Evolutionary conservation across 2,113 vertebrate genomes (phyloP), one percentile per base, ranked within the genome.

Genomic region (Nothoprocta perdicaria): DNA sequence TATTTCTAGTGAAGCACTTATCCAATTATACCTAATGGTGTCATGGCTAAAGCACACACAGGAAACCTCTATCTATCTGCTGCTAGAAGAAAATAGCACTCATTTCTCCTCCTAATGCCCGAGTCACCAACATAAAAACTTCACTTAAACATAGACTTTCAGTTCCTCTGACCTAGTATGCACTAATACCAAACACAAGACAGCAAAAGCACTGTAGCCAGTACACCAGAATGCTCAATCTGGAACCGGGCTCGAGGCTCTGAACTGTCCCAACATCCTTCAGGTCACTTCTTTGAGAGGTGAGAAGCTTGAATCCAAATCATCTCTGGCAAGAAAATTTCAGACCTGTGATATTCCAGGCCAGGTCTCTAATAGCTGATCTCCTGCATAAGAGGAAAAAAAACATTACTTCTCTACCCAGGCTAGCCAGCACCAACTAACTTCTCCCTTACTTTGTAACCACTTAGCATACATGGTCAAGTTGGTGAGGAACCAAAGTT

Each of bases 1-100:
- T 45, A 17, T 80, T 88, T 84, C n/a, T 62, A 79, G 33, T 40
- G 22, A 90, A 86, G 46, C 26, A 40, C 26, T 94, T 93, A 78
- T 81, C 77, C 58, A 57, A 23, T 68, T 86, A n/a, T 6, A 52
- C 2, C 60, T 16, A 77, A 62, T 10, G 3, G 2, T 80, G 43
- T 73, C 45, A 72, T 72, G 16, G 46, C 21, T 90, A 40, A 88
- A 86, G 77, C 65, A 90, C 31, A 74, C 6, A 71, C n/a, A 66
- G 55, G 10, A 82, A 88, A 68, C 11, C 17, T 66, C 38, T 5
- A 80, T 26, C 31, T 63, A 9, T 9, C 35, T 43, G 2, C 22
- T 78, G 69, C 79, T 50, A 41, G 24, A 18, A 72, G 16, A 83
- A 94, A 92, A 46, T 18, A 8, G 2, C 4, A 61, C 43, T 53